Evolutionary conservation across 2,113 vertebrate species (phyloP).

Genomic region (Amphiprion percula): DNA sequence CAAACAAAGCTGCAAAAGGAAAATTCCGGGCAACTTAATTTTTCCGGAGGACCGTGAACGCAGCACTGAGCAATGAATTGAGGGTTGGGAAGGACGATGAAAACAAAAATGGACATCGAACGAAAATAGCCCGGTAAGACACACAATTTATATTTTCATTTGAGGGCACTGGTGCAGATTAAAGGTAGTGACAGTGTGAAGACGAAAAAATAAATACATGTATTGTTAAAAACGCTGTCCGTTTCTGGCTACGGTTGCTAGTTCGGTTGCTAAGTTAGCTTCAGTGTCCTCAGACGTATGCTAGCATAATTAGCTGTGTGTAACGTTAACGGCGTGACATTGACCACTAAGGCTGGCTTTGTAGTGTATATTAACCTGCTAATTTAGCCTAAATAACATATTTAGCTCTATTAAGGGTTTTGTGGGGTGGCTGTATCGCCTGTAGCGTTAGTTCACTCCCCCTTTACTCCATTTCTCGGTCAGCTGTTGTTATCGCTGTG

Average conservation of each 20-base stretch:
- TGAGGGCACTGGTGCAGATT: fast-evolving
- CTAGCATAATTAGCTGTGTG: slow-evolving; percentile 40
- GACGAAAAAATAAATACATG: neutral
- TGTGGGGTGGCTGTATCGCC: neutral
- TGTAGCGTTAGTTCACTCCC: slow-evolving; percentile 1
- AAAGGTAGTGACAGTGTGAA: fast-evolving
- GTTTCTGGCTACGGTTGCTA: slow-evolving; percentile 31
- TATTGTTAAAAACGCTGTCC: neutral
- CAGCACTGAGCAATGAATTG: slow-evolving; percentile 54
- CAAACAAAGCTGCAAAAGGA: neutral
- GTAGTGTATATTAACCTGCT: neutral
- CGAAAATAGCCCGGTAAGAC: slow-evolving; percentile 42
- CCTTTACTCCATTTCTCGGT: slow-evolving; percentile 20
- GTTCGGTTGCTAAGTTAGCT: slow-evolving; percentile 54
- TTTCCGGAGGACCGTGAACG: slow-evolving; percentile 54
- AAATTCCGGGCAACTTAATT: slow-evolving; percentile 13
- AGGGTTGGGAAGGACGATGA: slow-evolving; percentile 59
- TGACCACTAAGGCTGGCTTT: no score
- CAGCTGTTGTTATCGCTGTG: slow-evolving; percentile 51
- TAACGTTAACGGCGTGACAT: neutral
- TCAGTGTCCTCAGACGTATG: slow-evolving; percentile 45
- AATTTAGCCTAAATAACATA: no score
- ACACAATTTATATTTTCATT: fast-evolving
- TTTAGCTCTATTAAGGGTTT: neutral
- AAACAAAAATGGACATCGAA: slow-evolving; percentile 57